phyloP scores from a whole-genome alignment of 2,113 vertebrate species.

The Pseudois nayaur region DNA sequence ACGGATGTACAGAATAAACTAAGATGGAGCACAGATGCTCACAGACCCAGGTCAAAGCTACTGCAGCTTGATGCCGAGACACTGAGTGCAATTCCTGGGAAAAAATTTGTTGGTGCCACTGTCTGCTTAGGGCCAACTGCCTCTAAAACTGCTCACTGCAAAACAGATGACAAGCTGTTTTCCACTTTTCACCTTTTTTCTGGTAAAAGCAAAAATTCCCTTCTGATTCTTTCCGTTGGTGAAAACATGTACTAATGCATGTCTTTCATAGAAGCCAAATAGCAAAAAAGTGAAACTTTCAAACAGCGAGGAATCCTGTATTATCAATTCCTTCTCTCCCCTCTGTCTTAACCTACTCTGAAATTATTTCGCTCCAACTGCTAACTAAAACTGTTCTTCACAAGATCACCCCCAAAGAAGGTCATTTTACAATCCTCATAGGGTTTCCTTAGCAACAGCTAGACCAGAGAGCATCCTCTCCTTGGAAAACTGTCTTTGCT shows the following conservation, averaged over 20 bases:
- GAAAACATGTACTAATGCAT: not conserved
- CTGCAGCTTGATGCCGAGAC: not conserved
- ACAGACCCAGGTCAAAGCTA: not conserved
- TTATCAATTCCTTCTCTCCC: not conserved
- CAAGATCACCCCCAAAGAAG: not conserved
- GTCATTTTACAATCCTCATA: not conserved
- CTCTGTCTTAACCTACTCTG: not conserved
- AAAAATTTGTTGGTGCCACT: not conserved
- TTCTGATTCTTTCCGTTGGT: not conserved
- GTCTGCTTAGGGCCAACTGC: not conserved
- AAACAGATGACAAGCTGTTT: not conserved
- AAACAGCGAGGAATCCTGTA: not conserved
- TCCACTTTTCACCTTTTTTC: not conserved
- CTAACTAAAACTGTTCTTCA: not conserved
- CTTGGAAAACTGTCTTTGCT: not conserved
- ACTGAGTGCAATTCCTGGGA: not conserved
- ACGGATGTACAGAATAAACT: not conserved
- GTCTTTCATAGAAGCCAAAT: not conserved
- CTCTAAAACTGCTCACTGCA: not conserved
- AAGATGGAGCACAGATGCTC: not conserved
- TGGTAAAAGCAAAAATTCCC: not conserved
- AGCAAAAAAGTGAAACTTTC: not conserved
- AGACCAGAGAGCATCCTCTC: not conserved
- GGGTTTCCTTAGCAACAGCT: not conserved
- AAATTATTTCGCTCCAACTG: not conserved